Percentiles rank a stretch among this genome's conserved stretches.
These are phyloP conservation scores for Syrrhaptes paradoxus DNA, from an alignment of 2,113 vertebrate genomes.

Conservation along the genomic window DNA sequence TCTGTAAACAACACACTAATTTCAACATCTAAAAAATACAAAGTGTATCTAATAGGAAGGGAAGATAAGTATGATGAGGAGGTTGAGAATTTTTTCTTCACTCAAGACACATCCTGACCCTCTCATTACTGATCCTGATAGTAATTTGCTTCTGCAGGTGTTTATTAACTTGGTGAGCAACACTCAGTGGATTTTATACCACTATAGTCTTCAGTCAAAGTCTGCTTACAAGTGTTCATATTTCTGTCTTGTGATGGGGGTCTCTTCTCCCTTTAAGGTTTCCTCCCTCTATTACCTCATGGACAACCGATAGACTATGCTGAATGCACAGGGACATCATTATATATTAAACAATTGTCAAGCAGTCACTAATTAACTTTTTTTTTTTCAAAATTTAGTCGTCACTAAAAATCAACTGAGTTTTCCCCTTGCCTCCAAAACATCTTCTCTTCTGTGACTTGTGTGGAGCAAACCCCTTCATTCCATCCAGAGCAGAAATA, in stretches of 20 bases:
- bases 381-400: background rate
- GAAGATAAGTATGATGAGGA: background rate
- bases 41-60: background rate
- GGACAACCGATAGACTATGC: background rate
- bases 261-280: background rate
- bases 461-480: background rate
- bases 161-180: background rate
- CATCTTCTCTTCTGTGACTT: background rate
- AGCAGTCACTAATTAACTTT: background rate
- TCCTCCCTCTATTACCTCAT: background rate
- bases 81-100: background rate
- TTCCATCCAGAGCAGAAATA: background rate
- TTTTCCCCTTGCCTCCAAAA: background rate
- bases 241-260: background rate
- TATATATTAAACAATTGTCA: background rate
- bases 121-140: background rate
- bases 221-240: background rate
- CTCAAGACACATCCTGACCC: background rate
- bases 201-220: background rate
- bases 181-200: background rate
- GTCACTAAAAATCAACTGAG: background rate
- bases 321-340: background rate
- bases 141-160: background rate
- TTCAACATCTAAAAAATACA: background rate
- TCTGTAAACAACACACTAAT: background rate